These are phyloP conservation scores for Halcyon leucocephala DNA, from an alignment of 2,797 vertebrate species.

Conservation along the genomic window DNA sequence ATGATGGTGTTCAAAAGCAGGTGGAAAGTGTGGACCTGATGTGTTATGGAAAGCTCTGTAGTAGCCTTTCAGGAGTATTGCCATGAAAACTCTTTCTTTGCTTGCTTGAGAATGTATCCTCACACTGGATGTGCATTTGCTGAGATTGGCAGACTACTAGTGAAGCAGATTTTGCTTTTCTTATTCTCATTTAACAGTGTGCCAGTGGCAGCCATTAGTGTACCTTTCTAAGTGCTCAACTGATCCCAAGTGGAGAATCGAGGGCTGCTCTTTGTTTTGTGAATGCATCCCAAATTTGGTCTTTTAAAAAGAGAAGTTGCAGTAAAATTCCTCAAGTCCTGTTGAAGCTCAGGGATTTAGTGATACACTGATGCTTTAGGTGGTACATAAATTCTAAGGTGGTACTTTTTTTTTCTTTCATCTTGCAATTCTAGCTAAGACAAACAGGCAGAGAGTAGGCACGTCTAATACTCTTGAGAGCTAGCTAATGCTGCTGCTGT, in stretches of 20 bases:
- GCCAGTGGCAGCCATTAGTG: not conserved
- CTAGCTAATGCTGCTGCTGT: not conserved
- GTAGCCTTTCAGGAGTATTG: not conserved
- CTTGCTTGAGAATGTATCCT: not conserved
- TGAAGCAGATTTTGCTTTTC: not conserved
- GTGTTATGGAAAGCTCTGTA: not conserved
- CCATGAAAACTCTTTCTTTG: not conserved
- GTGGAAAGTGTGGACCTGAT: accelerated
- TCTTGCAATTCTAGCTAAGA: not conserved
- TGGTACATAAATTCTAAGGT: not conserved
- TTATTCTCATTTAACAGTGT: not conserved
- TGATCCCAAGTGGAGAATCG: accelerated
- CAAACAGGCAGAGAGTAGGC: not conserved
- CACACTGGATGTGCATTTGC: not conserved
- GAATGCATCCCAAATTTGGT: not conserved
- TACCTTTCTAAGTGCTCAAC: not conserved
- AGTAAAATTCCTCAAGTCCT: not conserved
- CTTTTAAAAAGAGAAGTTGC: not conserved
- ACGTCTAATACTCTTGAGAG: not conserved
- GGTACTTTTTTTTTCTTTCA: not conserved
- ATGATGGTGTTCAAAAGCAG: not conserved
- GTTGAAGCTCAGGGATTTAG: not conserved
- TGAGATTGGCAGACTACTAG: not conserved
- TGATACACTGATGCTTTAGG: accelerated
- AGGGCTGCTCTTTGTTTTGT: not conserved